phyloP scores from a whole-genome alignment of 2,113 vertebrate genomes.

The Cisticola juncidis region DNA sequence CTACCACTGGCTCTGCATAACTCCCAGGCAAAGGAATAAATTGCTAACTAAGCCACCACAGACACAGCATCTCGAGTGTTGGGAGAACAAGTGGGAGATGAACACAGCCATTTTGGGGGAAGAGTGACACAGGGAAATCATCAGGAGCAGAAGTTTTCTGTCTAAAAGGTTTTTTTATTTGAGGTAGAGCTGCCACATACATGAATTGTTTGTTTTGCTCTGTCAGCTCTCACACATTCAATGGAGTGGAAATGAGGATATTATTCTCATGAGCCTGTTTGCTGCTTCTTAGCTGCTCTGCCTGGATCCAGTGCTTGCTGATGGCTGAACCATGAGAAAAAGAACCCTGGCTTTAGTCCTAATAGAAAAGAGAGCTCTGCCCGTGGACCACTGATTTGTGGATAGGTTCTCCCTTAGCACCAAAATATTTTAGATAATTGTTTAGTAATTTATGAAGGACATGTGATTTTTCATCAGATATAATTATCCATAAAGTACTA shows the following conservation, averaged over 20 bases:
- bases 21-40: not conserved
- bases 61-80: not conserved
- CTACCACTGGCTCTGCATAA: not conserved
- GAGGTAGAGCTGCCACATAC: not conserved
- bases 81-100: slow-evolving; percentile 7
- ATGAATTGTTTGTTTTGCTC: not conserved
- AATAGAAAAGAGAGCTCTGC: not conserved
- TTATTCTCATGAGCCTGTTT: not conserved
- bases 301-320: not conserved
- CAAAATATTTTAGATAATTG: not conserved
- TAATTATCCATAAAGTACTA: not conserved
- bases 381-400: not conserved
- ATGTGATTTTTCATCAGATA: not conserved
- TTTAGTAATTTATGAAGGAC: not conserved
- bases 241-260: not conserved
- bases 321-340: not conserved
- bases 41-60: slow-evolving; percentile 13
- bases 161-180: not conserved
- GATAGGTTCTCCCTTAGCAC: not conserved
- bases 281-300: not conserved
- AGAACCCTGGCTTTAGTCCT: not conserved
- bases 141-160: not conserved
- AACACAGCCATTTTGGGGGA: not conserved
- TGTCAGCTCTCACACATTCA: not conserved
- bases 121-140: not conserved